Percentiles rank a stretch among this genome's conserved stretches.
These are phyloP conservation scores for Caenorhabditis macrosperma DNA, from an alignment of 2,888 invertebrate species.

Conservation along the genomic window DNA sequence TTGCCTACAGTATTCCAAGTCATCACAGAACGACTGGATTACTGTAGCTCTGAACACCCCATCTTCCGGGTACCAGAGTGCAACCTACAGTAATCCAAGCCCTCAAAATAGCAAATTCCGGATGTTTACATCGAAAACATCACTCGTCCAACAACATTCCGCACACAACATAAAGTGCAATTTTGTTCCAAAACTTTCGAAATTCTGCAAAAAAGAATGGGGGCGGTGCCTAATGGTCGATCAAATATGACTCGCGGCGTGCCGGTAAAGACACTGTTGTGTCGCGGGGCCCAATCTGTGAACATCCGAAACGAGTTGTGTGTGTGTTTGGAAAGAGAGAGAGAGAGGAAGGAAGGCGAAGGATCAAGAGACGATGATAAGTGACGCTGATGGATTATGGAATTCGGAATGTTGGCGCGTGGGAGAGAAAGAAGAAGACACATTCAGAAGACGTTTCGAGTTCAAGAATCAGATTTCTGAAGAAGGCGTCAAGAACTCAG, in stretches of 20 bases:
- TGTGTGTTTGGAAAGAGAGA: background rate
- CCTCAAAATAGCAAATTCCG: background rate
- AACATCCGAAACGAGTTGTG: background rate
- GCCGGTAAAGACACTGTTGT: too few relatives aligned
- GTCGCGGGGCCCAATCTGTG: background rate
- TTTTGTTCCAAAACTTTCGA: background rate
- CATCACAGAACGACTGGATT: too few relatives aligned
- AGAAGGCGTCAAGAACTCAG: too few relatives aligned
- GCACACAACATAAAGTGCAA: background rate
- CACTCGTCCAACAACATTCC: background rate
- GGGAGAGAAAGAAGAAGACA: too few relatives aligned
- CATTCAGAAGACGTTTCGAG: too few relatives aligned
- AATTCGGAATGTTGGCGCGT: background rate
- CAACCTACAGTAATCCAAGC: background rate
- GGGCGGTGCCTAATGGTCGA: background rate
- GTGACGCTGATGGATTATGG: background rate
- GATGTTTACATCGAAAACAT: background rate
- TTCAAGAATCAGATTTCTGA: too few relatives aligned
- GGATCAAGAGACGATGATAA: background rate
- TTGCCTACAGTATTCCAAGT: too few relatives aligned
- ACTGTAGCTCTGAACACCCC: too few relatives aligned
- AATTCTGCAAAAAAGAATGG: background rate
- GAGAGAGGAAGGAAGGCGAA: background rate
- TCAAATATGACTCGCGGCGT: background rate
- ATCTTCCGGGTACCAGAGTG: background rate